Conservation (phyloP, 2,888 invertebrate genomes). For the Lepidonotus clava region DNA sequence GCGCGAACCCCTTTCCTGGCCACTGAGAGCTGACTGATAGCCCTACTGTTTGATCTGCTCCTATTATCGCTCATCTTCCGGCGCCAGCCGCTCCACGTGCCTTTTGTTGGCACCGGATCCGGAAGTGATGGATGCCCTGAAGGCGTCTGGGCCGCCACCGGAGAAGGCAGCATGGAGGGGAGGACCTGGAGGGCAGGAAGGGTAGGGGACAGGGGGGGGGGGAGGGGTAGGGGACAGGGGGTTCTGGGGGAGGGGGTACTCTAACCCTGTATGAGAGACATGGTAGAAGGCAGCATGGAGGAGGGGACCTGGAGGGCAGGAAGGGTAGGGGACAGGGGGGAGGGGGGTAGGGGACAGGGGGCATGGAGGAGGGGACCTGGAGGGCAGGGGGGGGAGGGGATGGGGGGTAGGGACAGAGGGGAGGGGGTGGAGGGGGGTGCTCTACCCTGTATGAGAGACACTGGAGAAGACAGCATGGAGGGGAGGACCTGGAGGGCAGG, state of each 20-base stretch:
- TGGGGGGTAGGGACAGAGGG: too few relatives aligned
- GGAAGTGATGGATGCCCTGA: background rate
- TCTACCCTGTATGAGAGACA: too few relatives aligned
- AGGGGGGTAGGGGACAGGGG: too few relatives aligned
- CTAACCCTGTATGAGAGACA: too few relatives aligned
- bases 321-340: too few relatives aligned
- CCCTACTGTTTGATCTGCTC: background rate
- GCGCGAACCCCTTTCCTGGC: background rate
- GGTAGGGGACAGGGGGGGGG: background rate
- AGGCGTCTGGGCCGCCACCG: background rate
- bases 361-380: too few relatives aligned
- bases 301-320: too few relatives aligned
- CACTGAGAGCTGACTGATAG: background rate
- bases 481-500: too few relatives aligned
- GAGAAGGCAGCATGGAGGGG: background rate
- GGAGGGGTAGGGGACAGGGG: background rate
- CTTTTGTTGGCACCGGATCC: background rate
- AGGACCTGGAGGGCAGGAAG: background rate
- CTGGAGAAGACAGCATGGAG: background rate
- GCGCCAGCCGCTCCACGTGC: background rate
- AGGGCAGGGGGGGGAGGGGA: too few relatives aligned
- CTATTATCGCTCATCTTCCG: conserved; percentile 7
- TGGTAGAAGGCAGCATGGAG: too few relatives aligned
- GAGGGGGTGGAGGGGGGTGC: too few relatives aligned
- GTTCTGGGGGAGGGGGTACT: too few relatives aligned